Evolutionary conservation across 2,113 vertebrate genomes (phyloP).

Genomic region (Solenodon paradoxus): DNA sequence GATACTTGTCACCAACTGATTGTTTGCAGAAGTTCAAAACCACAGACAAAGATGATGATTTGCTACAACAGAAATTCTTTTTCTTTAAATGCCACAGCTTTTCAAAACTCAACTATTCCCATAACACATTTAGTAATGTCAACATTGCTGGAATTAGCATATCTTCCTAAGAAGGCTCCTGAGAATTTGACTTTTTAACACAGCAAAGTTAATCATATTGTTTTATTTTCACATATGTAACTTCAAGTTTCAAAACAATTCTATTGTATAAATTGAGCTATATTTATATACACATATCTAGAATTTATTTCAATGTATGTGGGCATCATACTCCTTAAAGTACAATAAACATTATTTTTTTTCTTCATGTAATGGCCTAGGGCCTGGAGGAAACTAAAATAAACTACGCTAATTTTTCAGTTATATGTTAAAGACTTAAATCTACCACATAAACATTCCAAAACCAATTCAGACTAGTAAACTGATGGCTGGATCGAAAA

Average conservation of each 20-base stretch:
- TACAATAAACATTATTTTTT: conserved; percentile 68
- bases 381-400: conserved; percentile 63
- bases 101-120: background rate
- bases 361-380: conserved; percentile 29
- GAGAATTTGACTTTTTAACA: conserved; percentile 25
- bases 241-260: background rate
- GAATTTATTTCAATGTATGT: background rate
- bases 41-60: background rate
- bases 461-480: conserved; percentile 23
- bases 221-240: background rate
- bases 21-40: background rate
- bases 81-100: background rate
- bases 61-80: background rate
- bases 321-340: conserved; percentile 27
- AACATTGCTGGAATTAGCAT: background rate
- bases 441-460: conserved; percentile 59
- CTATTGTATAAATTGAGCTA: background rate
- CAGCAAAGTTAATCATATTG: background rate
- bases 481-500: background rate
- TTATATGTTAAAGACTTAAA: conserved; percentile 60
- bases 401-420: conserved; percentile 66
- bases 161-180: background rate
- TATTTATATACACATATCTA: background rate
- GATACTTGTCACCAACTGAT: background rate
- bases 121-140: background rate